phyloP scores from a whole-genome alignment of 1,140 invertebrate genomes.

The Calliphora vicina region DNA sequence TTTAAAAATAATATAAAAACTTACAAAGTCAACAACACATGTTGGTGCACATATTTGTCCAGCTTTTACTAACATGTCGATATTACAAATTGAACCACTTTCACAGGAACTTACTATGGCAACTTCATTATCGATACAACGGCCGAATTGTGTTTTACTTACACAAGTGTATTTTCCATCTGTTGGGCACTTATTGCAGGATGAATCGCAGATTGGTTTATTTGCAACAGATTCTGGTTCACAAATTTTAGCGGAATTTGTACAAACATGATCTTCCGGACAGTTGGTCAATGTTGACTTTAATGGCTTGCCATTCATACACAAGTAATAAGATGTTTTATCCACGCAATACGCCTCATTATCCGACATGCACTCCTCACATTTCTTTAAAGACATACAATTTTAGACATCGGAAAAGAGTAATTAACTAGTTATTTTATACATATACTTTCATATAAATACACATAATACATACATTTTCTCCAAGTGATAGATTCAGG shows the following conservation, averaged over 20 bases:
- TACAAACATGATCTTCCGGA: not conserved
- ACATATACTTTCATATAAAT: too few species aligned
- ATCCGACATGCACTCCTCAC: not conserved
- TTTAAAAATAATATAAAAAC: not conserved
- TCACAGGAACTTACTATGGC: not conserved
- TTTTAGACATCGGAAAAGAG: too few species aligned
- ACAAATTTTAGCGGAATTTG: not conserved
- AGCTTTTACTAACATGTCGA: not conserved
- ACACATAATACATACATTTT: too few species aligned
- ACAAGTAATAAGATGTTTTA: conserved; percentile 6
- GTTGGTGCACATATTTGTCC: not conserved
- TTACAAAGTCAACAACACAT: conserved; percentile 2
- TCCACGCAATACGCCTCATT: conserved; percentile 1
- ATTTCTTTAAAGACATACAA: not conserved
- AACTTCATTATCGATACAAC: not conserved
- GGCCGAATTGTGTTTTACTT: conserved; percentile 1
- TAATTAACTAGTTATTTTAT: too few species aligned
- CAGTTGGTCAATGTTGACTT: not conserved
- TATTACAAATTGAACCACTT: not conserved
- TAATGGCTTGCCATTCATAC: not conserved
- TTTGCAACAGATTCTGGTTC: not conserved
- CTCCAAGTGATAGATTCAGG: too few species aligned
- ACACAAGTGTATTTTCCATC: not conserved
- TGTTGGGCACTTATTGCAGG: not conserved
- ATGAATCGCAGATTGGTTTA: not conserved